Percentiles rank a stretch among this genome's conserved stretches.
Conservation (phyloP, 1,140 invertebrate species). For the Maconellicoccus hirsutus region DNA sequence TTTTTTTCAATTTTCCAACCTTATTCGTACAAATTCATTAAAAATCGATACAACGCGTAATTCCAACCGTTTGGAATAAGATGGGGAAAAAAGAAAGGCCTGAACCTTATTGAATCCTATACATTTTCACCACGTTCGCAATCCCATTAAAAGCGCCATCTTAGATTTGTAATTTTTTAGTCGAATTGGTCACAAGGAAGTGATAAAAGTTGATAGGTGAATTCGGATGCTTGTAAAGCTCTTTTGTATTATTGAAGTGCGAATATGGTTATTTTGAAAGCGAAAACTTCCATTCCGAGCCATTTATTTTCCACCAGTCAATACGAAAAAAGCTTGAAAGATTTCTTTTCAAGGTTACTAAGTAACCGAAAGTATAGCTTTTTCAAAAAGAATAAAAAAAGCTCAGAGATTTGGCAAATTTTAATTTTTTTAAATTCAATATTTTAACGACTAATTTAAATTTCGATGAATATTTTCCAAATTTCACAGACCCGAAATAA, state of each 20-base stretch:
- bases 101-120: background rate
- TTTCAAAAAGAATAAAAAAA: background rate
- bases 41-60: background rate
- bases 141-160: background rate
- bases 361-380: background rate
- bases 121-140: background rate
- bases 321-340: background rate
- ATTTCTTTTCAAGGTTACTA: too few species aligned
- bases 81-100: background rate
- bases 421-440: too few species aligned
- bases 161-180: conserved; percentile 6
- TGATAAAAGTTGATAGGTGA: conserved; percentile 2
- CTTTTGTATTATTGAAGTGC: conserved; percentile 5
- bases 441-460: background rate
- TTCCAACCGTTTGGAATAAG: background rate
- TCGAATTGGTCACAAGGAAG: conserved; percentile 2
- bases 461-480: too few species aligned
- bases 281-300: background rate
- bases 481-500: too few species aligned
- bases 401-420: too few species aligned
- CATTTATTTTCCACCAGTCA: background rate
- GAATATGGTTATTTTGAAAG: conserved; percentile 1
- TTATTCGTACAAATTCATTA: background rate
- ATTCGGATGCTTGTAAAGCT: background rate
- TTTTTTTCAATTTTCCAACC: background rate